Evolutionary conservation across 2,888 invertebrate species (phyloP).

Genomic region (Prosapia bicincta): DNA sequence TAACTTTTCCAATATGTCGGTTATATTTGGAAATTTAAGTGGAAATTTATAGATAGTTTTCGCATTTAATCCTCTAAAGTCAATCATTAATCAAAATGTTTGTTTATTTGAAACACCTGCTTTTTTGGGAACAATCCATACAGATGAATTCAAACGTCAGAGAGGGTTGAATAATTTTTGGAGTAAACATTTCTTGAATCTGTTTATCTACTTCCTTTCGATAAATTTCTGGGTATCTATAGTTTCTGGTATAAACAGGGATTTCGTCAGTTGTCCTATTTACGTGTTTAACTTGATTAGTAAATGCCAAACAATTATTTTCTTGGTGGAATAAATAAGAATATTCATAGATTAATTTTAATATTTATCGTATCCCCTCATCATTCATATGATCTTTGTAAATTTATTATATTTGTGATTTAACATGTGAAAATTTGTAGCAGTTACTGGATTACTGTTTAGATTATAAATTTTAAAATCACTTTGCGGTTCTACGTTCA

Average conservation of each 20-base stretch:
- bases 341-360: neutral
- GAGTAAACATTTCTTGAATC: slow-evolving; percentile 22
- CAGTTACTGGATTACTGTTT: no score
- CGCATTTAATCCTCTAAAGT: slow-evolving; percentile 21
- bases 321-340: neutral
- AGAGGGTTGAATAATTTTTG: slow-evolving; percentile 22
- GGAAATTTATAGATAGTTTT: slow-evolving; percentile 15
- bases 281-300: slow-evolving; percentile 12
- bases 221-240: slow-evolving; percentile 23
- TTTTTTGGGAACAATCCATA: slow-evolving; percentile 23
- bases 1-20: slow-evolving; percentile 6
- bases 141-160: slow-evolving; percentile 15
- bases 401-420: no score
- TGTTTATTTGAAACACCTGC: slow-evolving; percentile 15
- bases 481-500: no score
- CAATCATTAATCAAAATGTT: slow-evolving; percentile 20
- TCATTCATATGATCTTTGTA: no score
- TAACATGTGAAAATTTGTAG: no score
- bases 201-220: slow-evolving; percentile 13
- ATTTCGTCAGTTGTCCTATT: slow-evolving; percentile 23
- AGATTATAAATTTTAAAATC: no score
- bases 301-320: neutral
- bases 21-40: neutral
- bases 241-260: slow-evolving; percentile 22
- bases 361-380: no score